These are phyloP conservation scores for Apteryx mantelli DNA, from an alignment of 2,113 vertebrate species.

Conservation along the genomic window DNA sequence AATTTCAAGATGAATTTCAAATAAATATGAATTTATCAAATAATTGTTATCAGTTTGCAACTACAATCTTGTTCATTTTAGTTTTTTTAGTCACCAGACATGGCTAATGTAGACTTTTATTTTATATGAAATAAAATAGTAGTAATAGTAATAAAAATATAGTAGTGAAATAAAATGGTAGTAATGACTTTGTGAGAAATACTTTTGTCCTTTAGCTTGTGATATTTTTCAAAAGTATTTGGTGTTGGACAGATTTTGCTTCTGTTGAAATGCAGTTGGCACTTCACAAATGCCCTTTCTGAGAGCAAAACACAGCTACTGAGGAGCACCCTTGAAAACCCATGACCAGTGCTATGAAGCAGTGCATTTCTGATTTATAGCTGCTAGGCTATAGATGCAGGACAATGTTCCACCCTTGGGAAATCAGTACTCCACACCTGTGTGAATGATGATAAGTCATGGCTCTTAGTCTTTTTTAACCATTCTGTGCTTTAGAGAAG, in stretches of 20 bases:
- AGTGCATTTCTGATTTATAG: background rate
- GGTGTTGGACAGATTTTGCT: background rate
- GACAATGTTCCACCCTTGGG: background rate
- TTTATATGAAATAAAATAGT: background rate
- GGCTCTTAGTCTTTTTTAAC: background rate
- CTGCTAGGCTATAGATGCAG: background rate
- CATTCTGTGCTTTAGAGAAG: background rate
- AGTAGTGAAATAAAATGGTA: background rate
- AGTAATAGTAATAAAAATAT: no score
- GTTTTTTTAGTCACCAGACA: background rate
- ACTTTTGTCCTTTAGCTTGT: background rate
- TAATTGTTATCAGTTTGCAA: background rate
- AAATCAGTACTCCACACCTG: background rate
- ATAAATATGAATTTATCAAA: background rate
- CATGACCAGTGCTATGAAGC: accelerated
- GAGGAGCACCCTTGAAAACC: background rate
- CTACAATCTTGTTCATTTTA: background rate
- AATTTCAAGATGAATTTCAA: background rate
- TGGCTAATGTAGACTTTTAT: background rate
- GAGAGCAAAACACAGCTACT: background rate
- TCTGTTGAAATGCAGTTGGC: background rate
- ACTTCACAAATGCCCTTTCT: background rate
- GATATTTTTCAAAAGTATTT: background rate
- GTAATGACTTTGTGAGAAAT: background rate
- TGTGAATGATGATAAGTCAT: background rate